phyloP scores from a whole-genome alignment of 2,888 invertebrate genomes.

The Escarpia spicata region DNA sequence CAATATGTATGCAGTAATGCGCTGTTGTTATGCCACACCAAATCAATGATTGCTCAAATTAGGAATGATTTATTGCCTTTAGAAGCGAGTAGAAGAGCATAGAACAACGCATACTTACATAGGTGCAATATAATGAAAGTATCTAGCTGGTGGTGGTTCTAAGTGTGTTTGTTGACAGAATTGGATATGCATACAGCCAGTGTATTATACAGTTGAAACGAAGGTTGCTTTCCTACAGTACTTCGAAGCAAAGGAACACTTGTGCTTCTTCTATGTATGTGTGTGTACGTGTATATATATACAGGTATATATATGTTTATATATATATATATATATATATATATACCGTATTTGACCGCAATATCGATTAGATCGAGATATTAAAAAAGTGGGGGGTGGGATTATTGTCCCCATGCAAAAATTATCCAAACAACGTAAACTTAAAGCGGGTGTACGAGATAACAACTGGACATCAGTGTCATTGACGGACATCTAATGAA shows the following conservation, averaged over 20 bases:
- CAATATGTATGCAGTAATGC: not conserved
- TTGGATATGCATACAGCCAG: too few relatives aligned
- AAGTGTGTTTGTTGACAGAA: not conserved
- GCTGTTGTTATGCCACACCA: not conserved
- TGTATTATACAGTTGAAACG: not conserved
- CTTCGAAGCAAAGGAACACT: not conserved
- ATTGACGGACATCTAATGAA: too few relatives aligned
- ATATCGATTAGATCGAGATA: too few relatives aligned
- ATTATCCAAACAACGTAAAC: too few relatives aligned
- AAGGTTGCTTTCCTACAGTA: not conserved
- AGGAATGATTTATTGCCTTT: not conserved
- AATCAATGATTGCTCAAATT: constrained; percentile 8
- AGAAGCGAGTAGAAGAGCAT: not conserved
- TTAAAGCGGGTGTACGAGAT: too few relatives aligned
- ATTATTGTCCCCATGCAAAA: too few relatives aligned
- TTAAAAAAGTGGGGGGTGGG: too few relatives aligned
- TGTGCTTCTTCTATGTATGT: not conserved
- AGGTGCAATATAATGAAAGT: not conserved
- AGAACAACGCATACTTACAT: not conserved
- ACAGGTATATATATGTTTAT: not conserved
- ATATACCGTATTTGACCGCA: too few relatives aligned
- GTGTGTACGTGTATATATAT: not conserved
- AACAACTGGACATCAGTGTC: too few relatives aligned
- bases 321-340: too few relatives aligned
- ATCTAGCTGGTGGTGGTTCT: not conserved